phyloP scores from a whole-genome alignment of 2,888 invertebrate genomes.

The Phalera bucephala region DNA sequence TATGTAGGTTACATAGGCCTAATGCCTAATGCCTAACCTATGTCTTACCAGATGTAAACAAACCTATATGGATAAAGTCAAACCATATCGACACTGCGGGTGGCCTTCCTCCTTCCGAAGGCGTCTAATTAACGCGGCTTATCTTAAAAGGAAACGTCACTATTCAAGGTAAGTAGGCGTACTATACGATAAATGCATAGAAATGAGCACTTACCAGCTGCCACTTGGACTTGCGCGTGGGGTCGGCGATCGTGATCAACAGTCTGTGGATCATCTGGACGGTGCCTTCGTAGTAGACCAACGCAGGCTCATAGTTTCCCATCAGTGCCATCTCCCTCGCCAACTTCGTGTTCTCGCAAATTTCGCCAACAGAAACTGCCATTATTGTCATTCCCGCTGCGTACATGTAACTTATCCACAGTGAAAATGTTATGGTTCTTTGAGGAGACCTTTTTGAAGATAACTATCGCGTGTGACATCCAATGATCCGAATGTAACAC shows the following conservation, averaged over 20 bases:
- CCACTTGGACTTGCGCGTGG: slow-evolving; percentile 93
- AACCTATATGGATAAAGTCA: slow-evolving; percentile 31
- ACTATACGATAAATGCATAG: slow-evolving; percentile 26
- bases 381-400: slow-evolving; percentile 88
- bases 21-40: no score
- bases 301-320: slow-evolving; percentile 97
- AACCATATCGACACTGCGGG: slow-evolving; percentile 40
- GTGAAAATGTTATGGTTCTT: slow-evolving; percentile 52
- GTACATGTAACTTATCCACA: slow-evolving; percentile 71
- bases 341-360: slow-evolving; percentile 96
- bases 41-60: slow-evolving; percentile 23
- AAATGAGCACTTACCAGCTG: slow-evolving; percentile 86
- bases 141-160: slow-evolving; percentile 71
- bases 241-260: slow-evolving; percentile 90
- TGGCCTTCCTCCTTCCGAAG: slow-evolving; percentile 69
- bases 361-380: slow-evolving; percentile 95
- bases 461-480: slow-evolving; percentile 64
- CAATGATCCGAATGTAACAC: slow-evolving; percentile 57
- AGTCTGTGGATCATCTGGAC: slow-evolving; percentile 95
- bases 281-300: slow-evolving; percentile 96
- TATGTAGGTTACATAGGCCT: no score
- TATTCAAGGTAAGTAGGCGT: slow-evolving; percentile 65
- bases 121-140: slow-evolving; percentile 63
- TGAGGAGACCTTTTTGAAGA: slow-evolving; percentile 50
- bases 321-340: slow-evolving; percentile 97